Evolutionary conservation across 2,888 invertebrate species (phyloP).

Genomic region (Stictocephala bisonia): DNA sequence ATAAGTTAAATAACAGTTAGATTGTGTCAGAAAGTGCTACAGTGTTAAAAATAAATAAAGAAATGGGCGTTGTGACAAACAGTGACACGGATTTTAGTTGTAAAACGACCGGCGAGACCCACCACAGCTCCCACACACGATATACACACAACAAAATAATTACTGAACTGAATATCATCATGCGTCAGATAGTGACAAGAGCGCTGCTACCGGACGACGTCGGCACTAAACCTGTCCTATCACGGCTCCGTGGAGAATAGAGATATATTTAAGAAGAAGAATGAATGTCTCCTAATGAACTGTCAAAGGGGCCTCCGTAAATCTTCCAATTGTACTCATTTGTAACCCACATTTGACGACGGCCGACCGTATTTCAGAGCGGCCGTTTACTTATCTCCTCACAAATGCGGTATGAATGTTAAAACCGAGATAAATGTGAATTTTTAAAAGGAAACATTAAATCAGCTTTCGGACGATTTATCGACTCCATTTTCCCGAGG

Average conservation of each 20-base stretch:
- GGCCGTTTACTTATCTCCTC: constrained; percentile 6
- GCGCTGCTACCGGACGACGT: constrained; percentile 8
- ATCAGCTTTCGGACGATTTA: constrained; percentile 46
- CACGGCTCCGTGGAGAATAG: constrained; percentile 4
- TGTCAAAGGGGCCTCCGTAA: constrained; percentile 43
- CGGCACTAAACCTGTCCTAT: no score
- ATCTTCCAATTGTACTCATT: constrained; percentile 33
- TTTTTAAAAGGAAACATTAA: constrained; percentile 49
- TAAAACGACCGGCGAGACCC: no score
- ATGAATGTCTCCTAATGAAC: constrained; percentile 49
- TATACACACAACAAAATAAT: no score
- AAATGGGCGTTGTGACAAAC: no score
- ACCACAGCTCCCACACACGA: no score
- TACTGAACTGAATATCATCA: no score
- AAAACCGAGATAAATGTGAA: constrained; percentile 45
- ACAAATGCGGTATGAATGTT: constrained; percentile 41
- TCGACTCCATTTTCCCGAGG: constrained; percentile 46
- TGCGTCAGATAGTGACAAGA: background rate
- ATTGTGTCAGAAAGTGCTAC: no score
- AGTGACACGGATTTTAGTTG: no score
- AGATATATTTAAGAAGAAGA: constrained; percentile 24
- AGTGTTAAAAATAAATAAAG: no score
- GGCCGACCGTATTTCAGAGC: no score
- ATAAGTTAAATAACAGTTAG: no score
- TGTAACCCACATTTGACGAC: constrained; percentile 43